Conservation (phyloP, 30 jellyfish, hydroid and myxozoan species). For the Turritopsis dohrnii region DNA sequence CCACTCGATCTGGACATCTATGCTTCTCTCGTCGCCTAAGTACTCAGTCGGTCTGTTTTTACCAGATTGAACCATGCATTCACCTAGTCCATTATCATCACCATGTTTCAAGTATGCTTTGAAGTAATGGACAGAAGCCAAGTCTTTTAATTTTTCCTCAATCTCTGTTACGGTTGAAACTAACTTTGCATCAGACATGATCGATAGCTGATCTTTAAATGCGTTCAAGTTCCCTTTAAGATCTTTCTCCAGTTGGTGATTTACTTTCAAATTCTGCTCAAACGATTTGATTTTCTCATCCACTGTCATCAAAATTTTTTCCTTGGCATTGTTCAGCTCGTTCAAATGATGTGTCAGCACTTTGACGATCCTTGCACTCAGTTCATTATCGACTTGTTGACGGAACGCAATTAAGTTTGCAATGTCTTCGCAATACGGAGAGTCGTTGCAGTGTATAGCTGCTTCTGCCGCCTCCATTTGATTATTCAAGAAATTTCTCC, state of each 20-base stretch:
- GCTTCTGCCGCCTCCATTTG: not conserved
- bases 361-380: not conserved
- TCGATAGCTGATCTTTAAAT: not conserved
- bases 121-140: not conserved
- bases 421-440: not conserved
- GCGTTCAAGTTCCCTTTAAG: not conserved
- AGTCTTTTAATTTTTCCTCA: not conserved
- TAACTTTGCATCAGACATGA: not conserved
- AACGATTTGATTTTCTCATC: not conserved
- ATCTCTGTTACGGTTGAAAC: not conserved
- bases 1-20: not conserved
- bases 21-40: not conserved
- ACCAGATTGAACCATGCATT: not conserved
- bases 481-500: not conserved
- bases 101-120: not conserved
- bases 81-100: not conserved
- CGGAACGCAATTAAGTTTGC: not conserved
- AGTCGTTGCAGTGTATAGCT: not conserved
- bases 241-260: not conserved
- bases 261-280: not conserved
- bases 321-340: not conserved
- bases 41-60: not conserved
- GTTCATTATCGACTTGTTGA: not conserved
- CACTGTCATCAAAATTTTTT: not conserved
- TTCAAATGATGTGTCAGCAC: not conserved